Evolutionary conservation across 2,797 vertebrate species (phyloP).

Genomic region (Caiman crocodilus): DNA sequence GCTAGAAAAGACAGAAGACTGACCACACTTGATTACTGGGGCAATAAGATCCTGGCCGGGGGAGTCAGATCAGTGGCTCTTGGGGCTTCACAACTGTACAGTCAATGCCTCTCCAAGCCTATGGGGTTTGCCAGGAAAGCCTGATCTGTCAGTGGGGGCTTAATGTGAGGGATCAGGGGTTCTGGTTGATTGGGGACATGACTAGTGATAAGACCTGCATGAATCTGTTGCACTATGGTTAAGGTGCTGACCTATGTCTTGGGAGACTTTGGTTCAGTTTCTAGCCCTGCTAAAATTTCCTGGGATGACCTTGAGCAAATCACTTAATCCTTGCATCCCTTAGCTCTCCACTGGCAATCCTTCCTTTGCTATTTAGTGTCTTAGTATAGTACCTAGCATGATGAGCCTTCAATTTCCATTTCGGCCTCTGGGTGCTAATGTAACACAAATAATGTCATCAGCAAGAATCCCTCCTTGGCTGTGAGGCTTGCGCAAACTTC

Average conservation of each 20-base stretch:
- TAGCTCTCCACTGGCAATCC: background rate
- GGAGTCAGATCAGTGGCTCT: background rate
- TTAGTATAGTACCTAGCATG: background rate
- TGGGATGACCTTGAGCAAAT: background rate
- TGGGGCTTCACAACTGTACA: background rate
- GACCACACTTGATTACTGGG: slow-evolving; percentile 5
- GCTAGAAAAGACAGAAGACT: background rate
- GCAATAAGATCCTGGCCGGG: background rate
- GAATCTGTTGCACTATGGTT: background rate
- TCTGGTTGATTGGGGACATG: background rate
- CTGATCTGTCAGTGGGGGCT: background rate
- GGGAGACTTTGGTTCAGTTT: background rate
- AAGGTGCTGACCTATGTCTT: background rate
- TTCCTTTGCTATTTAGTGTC: background rate
- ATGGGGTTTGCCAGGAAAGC: background rate
- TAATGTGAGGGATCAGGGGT: background rate
- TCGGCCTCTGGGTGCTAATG: background rate
- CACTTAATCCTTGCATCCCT: background rate
- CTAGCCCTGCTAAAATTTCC: background rate
- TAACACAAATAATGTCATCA: background rate
- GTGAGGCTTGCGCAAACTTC: background rate
- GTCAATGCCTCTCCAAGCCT: background rate
- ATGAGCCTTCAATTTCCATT: background rate
- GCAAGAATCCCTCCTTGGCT: background rate
- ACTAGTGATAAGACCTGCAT: background rate